Base-by-base conservation (phyloP, 2,113 vertebrate genomes). In the Nothobranchius furzeri region DNA sequence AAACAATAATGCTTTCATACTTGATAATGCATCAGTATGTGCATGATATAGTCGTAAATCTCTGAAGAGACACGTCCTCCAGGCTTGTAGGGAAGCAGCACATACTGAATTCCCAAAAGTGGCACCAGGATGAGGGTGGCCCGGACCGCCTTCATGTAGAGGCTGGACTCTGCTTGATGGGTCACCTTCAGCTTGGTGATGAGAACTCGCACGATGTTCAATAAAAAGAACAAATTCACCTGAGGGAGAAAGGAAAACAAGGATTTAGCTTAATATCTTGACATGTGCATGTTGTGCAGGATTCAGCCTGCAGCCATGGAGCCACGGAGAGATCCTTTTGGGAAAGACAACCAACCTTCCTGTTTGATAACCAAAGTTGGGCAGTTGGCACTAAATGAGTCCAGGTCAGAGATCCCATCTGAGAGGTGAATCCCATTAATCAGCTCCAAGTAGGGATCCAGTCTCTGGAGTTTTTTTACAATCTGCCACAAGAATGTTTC, bases 171-270 rank as follows among this genome's bases (percentile, higher is more conserved):
- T 0, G 96, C 96, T 65, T 95, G 95, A 84, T 99, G 97, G 1
- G 97, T 99, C 62, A 98, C 97, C 67, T 98, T 99, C 78, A 99
- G 89, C 76, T 99, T 99, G 62, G 97, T 99, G 86, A 99, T 98
- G 64, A 99, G 95, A 47, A 99, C 97, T 9, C 96, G 96, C 1
- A 99, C 96, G 0, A 99, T 99, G 63, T 99, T 99, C 7, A 99
- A 89, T 10, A 99, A 92, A 70, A 99, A 99, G 85, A 98, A 99
- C 36, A 99, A 88, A 77, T 99, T 99, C 51, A 99, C 96, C 98
- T 99, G 70, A 58, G 3, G 20, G 78, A 70, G 20, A 47, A 3
- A 65, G 12, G 1, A 42, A 3, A n/a, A 65, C 12, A 55, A 14
- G 17, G 5, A 20, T 20, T 20, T 20, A 20, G 20, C 20, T 20